These are phyloP conservation scores for Talpa occidentalis DNA, from an alignment of 2,113 vertebrate species.

Conservation along the genomic window DNA sequence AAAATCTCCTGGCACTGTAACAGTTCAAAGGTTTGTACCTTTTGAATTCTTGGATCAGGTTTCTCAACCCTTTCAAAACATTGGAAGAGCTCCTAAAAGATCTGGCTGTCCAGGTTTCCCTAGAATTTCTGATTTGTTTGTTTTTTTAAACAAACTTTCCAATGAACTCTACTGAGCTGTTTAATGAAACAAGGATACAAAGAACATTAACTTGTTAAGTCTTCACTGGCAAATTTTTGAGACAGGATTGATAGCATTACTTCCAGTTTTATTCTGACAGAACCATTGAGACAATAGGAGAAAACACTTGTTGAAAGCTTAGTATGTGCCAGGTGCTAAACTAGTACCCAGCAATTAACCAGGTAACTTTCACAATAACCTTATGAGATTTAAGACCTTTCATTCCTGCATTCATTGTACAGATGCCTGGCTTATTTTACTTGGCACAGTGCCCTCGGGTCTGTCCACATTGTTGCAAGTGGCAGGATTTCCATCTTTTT, in stretches of 20 bases:
- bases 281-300: neutral
- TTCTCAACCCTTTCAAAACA: neutral
- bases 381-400: neutral
- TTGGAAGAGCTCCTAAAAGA: neutral
- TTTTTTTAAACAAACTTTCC: neutral
- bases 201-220: neutral
- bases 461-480: neutral
- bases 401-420: neutral
- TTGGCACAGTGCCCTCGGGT: neutral
- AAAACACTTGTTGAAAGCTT: neutral
- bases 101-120: too few species aligned
- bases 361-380: neutral
- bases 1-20: too few species aligned
- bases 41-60: neutral
- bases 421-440: neutral
- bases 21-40: too few species aligned
- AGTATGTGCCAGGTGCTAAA: too few species aligned
- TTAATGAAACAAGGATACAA: neutral
- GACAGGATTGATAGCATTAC: neutral
- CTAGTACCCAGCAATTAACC: neutral
- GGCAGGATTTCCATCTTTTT: neutral
- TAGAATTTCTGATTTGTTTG: neutral
- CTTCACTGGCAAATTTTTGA: neutral
- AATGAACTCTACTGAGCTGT: neutral
- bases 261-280: neutral